phyloP scores from a whole-genome alignment of 2,888 invertebrate genomes.

The Ellobium chinense region DNA sequence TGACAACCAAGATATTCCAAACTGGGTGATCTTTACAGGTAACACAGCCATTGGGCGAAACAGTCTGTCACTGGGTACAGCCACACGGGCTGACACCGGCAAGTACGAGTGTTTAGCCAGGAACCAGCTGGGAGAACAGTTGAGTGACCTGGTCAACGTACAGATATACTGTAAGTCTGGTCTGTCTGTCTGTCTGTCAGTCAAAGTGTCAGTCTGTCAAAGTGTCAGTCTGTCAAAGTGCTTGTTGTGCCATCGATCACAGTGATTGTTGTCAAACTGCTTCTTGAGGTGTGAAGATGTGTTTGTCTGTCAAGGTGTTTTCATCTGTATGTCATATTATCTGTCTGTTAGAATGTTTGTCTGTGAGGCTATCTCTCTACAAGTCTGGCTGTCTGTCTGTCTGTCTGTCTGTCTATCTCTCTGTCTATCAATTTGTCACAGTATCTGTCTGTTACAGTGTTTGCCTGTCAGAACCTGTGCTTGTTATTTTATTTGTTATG shows the following conservation, averaged over 20 bases:
- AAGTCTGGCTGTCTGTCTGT: slow-evolving; percentile 1
- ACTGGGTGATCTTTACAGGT: not conserved
- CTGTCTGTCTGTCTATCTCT: not conserved
- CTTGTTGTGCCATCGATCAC: too few relatives aligned
- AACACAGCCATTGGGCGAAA: not conserved
- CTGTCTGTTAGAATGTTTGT: not conserved
- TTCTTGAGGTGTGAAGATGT: too few relatives aligned
- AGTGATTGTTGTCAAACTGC: too few relatives aligned
- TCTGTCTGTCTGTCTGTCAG: slow-evolving; percentile 18
- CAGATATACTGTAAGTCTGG: slow-evolving; percentile 33
- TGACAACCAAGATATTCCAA: too few relatives aligned
- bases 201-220: not conserved
- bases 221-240: not conserved
- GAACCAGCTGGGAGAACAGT: slow-evolving; percentile 4
- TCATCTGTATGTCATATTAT: slow-evolving; percentile 11
- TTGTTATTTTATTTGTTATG: too few relatives aligned
- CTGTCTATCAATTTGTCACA: too few relatives aligned
- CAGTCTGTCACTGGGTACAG: slow-evolving; percentile 40
- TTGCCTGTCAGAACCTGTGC: too few relatives aligned
- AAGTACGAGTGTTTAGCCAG: slow-evolving; percentile 29
- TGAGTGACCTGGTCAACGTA: slow-evolving; percentile 13
- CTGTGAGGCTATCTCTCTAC: not conserved
- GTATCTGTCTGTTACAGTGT: too few relatives aligned
- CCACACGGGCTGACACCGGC: slow-evolving; percentile 43
- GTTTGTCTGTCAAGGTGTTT: not conserved